Evolutionary conservation across 1,140 invertebrate species (phyloP), one percentile per base, ranked within the genome.

Genomic region (Nilaparvata lugens): DNA sequence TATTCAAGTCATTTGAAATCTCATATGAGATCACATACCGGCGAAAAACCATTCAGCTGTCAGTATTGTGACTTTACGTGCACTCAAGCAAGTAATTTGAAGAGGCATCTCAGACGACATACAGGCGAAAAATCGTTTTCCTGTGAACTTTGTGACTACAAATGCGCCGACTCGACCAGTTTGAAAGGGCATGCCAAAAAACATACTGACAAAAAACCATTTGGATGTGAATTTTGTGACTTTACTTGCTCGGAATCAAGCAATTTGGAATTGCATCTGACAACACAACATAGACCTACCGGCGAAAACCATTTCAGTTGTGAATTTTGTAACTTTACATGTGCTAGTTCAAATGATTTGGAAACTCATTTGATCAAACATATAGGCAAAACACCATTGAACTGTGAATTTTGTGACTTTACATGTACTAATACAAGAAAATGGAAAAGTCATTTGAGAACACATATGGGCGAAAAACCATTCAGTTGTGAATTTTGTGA

Each of bases 81-180:
- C 45, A 38, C 61, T 16, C 21, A 48, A n/a, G 52, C 40, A 9
- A 58, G 42, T 16, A 61, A 59, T 25, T 28, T 62, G 21, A 61
- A 62, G 21, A 40, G 52, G 19, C 61, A 62, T 35, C 71, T 83
- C 28, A 71, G 85, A 52, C 83, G 83, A 53, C 86, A 88, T 63
- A 86, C 85, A 1, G 84, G 84, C 63, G 85, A 88, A 59, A 88
- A 88, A 68, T 87, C 87, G 2, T 88, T 87, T 68, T 75, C 78
- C 42, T 91, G 88, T 68, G 75, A 79, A 18, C 72, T 76, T 56
- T 91, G 89, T 69, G 71, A 73, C 6, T 81, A 81, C 64, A 76
- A 72, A 0, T 79, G 79, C 68, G 69, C 72, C 45, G 75, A 77
- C 21, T 75, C 73, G 24, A 77, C 76, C n/a, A 67, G 79, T n/a